A percentile compares a stretch with the other conserved stretches of the same genome.
phyloP scores from a whole-genome alignment of 1,140 invertebrate genomes.

The Cepaea nemoralis region DNA sequence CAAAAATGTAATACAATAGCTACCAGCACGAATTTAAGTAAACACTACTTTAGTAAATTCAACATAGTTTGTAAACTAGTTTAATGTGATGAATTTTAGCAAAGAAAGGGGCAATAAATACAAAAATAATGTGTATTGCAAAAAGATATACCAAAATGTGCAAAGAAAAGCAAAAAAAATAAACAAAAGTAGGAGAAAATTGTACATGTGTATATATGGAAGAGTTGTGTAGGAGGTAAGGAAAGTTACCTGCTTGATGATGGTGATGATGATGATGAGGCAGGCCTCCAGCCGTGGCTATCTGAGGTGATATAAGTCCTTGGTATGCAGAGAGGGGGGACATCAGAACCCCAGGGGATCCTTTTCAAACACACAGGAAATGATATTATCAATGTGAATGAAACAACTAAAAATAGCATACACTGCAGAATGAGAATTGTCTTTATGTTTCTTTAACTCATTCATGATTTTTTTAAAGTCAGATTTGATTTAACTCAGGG shows the following conservation, averaged over 20 bases:
- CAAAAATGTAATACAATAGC: background rate
- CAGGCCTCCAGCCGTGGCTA: conserved; percentile 14
- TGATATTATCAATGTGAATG: too few relatives aligned
- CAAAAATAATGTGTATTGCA: background rate
- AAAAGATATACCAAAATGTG: background rate
- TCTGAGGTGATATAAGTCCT: conserved; percentile 27
- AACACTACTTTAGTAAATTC: too few relatives aligned
- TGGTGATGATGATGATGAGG: too few relatives aligned
- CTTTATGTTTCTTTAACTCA: too few relatives aligned
- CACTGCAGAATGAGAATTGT: too few relatives aligned
- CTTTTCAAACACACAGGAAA: conserved; percentile 28
- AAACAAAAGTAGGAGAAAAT: too few relatives aligned
- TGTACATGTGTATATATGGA: background rate
- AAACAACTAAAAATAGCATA: too few relatives aligned
- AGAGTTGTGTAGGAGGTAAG: background rate
- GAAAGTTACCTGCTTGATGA: conserved; percentile 37
- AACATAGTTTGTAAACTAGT: background rate
- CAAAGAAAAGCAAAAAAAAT: background rate
- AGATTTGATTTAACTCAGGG: too few relatives aligned
- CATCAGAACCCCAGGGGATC: conserved; percentile 34
- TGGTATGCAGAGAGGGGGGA: conserved; percentile 30
- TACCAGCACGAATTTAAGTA: too few relatives aligned
- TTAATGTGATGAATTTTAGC: background rate
- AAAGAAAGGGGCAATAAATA: background rate
- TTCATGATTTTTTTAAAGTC: too few relatives aligned